Percentiles rank a stretch among this genome's conserved stretches.
Conservation (phyloP, 2,797 vertebrate species). For the Hyperoplus immaculatus region DNA sequence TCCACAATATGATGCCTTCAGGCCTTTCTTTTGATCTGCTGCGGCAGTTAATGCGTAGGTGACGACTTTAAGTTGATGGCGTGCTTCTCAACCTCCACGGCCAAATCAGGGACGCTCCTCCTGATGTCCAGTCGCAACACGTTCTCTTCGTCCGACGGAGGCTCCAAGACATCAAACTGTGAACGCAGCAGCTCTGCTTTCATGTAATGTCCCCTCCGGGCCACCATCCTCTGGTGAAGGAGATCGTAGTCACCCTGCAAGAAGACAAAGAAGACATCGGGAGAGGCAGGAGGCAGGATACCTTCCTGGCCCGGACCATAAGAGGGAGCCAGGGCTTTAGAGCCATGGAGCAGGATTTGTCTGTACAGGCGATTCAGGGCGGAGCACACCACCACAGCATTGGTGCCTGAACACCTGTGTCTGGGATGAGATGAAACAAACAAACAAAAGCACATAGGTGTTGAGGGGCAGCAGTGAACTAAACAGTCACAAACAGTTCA, state of each 20-base stretch:
- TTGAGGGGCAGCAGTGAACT: slow-evolving; percentile 10
- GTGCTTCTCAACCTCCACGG: slow-evolving; percentile 78
- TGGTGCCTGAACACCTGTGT: slow-evolving; percentile 77
- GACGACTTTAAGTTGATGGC: slow-evolving; percentile 27
- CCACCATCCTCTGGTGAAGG: slow-evolving; percentile 84
- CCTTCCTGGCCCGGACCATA: slow-evolving; percentile 28
- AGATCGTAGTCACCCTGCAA: slow-evolving; percentile 86
- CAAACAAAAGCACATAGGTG: neutral
- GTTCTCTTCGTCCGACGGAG: slow-evolving; percentile 86
- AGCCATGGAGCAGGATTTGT: slow-evolving; percentile 83
- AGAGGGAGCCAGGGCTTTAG: slow-evolving; percentile 37
- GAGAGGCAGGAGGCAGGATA: neutral
- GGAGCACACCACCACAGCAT: slow-evolving; percentile 90
- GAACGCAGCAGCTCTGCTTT: slow-evolving; percentile 86
- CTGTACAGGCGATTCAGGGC: slow-evolving; percentile 92
- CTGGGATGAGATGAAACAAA: slow-evolving; percentile 43
- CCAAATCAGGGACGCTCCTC: slow-evolving; percentile 81
- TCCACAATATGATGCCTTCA: neutral
- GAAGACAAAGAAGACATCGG: slow-evolving; percentile 87
- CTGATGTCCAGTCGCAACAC: slow-evolving; percentile 85
- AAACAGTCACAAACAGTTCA: slow-evolving; percentile 9
- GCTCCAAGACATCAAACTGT: slow-evolving; percentile 90
- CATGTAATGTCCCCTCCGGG: slow-evolving; percentile 92
- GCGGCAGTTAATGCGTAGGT: neutral
- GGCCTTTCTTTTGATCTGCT: neutral